Evolutionary conservation across 1,140 invertebrate species (phyloP).

Genomic region (Lucilia cuprina): DNA sequence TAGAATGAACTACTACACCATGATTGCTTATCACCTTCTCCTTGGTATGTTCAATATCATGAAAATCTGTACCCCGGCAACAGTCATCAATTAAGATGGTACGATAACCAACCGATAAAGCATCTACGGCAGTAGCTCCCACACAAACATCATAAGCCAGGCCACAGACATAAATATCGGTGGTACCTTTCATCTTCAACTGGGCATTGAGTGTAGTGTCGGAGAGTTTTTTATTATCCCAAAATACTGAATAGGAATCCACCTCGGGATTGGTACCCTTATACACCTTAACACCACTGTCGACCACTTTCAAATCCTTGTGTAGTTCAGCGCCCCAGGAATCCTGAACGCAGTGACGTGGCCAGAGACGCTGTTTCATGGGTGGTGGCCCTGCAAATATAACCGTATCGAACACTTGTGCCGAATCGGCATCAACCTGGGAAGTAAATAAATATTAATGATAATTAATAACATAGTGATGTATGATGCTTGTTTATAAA

Average conservation of each 20-base stretch:
- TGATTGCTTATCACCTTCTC: conserved; percentile 74
- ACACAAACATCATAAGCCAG: conserved; percentile 97
- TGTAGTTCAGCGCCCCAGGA: conserved; percentile 94
- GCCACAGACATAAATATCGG: conserved; percentile 94
- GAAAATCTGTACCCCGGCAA: conserved; percentile 83
- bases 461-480: neutral
- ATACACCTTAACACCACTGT: conserved; percentile 83
- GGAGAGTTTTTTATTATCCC: conserved; percentile 92
- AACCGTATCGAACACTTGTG: conserved; percentile 87
- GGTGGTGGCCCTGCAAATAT: conserved; percentile 86
- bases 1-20: conserved; percentile 81
- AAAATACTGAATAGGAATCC: conserved; percentile 98
- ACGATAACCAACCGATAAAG: conserved; percentile 86
- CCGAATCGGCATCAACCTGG: conserved; percentile 73
- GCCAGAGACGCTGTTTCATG: conserved; percentile 90
- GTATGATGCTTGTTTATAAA: neutral
- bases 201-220: conserved; percentile 86
- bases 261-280: conserved; percentile 95
- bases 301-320: conserved; percentile 82
- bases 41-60: conserved; percentile 85
- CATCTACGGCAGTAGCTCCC: conserved; percentile 85
- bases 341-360: conserved; percentile 93
- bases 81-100: conserved; percentile 92
- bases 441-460: neutral
- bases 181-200: conserved; percentile 79